Evolutionary conservation across 2,888 invertebrate genomes (phyloP).

Genomic region (Tetheella fluctuosa): DNA sequence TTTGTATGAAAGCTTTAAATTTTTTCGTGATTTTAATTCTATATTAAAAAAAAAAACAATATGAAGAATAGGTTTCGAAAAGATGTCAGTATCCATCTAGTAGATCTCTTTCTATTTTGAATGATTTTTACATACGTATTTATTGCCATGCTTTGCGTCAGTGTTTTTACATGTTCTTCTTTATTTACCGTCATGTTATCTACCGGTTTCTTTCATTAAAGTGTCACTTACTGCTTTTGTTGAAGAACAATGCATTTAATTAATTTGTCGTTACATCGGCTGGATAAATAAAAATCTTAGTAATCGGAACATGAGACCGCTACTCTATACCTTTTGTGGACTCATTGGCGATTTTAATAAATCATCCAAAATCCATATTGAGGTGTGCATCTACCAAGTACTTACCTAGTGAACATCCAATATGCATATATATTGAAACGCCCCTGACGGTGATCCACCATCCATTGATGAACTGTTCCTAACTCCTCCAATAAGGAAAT

Average conservation of each 20-base stretch:
- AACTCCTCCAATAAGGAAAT: too few species aligned
- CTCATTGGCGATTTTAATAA: constrained; percentile 19
- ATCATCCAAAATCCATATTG: background rate
- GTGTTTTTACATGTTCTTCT: constrained; percentile 5
- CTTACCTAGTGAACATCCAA: background rate
- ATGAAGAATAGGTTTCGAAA: too few species aligned
- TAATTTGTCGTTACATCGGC: constrained; percentile 38
- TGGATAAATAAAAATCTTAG: constrained; percentile 49
- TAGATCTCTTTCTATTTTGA: background rate
- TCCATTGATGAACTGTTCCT: too few species aligned
- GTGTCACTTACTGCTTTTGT: constrained; percentile 40
- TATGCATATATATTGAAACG: too few species aligned
- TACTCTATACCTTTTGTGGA: constrained; percentile 47
- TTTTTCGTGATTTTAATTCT: too few species aligned
- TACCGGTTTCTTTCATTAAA: constrained; percentile 15
- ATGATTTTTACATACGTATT: background rate
- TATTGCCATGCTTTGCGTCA: constrained; percentile 14
- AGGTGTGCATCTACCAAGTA: background rate
- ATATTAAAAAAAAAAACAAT: too few species aligned
- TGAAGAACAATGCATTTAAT: constrained; percentile 42
- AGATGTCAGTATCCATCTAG: background rate
- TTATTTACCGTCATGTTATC: constrained; percentile 5
- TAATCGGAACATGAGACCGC: constrained; percentile 56
- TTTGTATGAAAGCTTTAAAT: too few species aligned
- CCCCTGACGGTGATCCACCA: too few species aligned